phyloP scores from a whole-genome alignment of 2,113 vertebrate species.

The Xyrauchen texanus region DNA sequence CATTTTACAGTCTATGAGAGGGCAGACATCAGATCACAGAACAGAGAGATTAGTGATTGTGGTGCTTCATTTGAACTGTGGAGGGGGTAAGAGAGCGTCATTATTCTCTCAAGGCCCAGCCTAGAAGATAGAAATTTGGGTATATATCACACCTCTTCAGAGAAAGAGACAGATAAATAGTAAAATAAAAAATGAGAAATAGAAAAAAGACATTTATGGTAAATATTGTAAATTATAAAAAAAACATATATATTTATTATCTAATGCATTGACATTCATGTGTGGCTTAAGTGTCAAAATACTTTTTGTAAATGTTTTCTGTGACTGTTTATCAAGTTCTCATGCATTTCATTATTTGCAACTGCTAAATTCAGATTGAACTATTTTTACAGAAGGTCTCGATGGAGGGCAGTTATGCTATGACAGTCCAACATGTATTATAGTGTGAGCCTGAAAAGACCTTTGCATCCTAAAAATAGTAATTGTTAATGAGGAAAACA shows the following conservation, averaged over 20 bases:
- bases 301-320: too few species aligned
- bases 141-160: neutral
- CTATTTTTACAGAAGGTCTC: neutral
- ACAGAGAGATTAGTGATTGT: slow-evolving; percentile 16
- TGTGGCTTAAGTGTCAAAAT: too few species aligned
- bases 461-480: slow-evolving; percentile 28
- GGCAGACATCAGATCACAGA: neutral
- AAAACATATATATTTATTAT: too few species aligned
- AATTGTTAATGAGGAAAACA: slow-evolving; percentile 25
- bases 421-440: slow-evolving; percentile 3
- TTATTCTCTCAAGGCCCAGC: slow-evolving; percentile 43
- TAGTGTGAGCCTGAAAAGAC: slow-evolving; percentile 12
- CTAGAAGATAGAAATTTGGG: slow-evolving; percentile 9
- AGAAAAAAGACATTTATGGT: too few species aligned
- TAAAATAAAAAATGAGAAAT: too few species aligned
- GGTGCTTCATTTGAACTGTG: slow-evolving; percentile 58
- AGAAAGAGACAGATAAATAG: slow-evolving; percentile 1
- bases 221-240: too few species aligned
- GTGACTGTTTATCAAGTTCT: too few species aligned
- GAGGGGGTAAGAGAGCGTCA: slow-evolving; percentile 57
- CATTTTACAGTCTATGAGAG: slow-evolving; percentile 1
- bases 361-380: too few species aligned
- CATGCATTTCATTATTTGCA: too few species aligned
- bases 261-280: too few species aligned
- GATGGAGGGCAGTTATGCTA: neutral